These are phyloP conservation scores for Caenorhabditis sp. DNA, from an alignment of 2,888 invertebrate species.

Conservation along the genomic window DNA sequence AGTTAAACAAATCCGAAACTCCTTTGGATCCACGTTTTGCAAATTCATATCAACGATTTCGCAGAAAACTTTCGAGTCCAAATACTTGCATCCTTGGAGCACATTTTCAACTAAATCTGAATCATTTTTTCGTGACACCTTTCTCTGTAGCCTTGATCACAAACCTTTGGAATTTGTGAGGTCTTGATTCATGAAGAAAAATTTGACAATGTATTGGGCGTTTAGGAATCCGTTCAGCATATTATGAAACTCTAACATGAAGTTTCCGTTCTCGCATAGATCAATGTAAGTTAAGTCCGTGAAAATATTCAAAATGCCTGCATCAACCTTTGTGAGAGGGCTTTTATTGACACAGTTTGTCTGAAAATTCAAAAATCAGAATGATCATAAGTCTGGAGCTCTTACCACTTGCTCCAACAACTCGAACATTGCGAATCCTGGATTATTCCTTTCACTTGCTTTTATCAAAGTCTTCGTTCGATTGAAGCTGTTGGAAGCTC, in stretches of 20 bases:
- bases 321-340: neutral
- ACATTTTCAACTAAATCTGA: conserved; percentile 40
- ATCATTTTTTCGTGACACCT: neutral
- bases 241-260: conserved; percentile 4
- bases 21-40: neutral
- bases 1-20: conserved; percentile 31
- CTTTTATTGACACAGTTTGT: conserved; percentile 22
- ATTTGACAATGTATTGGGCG: conserved; percentile 50
- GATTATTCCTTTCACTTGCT: neutral
- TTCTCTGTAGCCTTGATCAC: neutral
- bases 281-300: conserved; percentile 55
- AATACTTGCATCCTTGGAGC: conserved; percentile 39
- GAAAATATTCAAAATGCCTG: conserved; percentile 53
- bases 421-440: conserved; percentile 39
- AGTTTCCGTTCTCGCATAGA: conserved; percentile 33
- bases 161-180: conserved; percentile 9
- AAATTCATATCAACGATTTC: conserved; percentile 44
- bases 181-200: conserved; percentile 47
- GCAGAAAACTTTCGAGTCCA: conserved; percentile 21
- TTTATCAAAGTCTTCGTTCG: conserved; percentile 2
- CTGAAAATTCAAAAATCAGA: conserved; percentile 23
- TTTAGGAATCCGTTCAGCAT: conserved; percentile 8
- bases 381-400: neutral
- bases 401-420: conserved; percentile 40
- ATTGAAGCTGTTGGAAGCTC: conserved; percentile 31